These are phyloP conservation scores for Aptenodytes patagonicus DNA, from an alignment of 2,113 vertebrate species.

Conservation along the genomic window DNA sequence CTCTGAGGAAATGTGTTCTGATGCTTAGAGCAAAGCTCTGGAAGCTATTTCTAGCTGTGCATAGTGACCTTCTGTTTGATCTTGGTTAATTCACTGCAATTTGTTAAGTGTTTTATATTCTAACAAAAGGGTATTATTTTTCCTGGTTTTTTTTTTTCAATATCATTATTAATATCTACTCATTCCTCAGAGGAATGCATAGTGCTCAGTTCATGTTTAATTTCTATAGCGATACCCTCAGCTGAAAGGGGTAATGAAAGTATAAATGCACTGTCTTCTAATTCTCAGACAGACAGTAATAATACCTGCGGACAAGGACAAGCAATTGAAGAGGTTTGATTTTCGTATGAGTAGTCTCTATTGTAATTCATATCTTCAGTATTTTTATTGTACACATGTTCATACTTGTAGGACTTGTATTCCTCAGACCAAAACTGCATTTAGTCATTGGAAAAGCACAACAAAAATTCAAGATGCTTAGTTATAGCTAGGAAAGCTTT, in stretches of 20 bases:
- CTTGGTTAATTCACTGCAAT: constrained; percentile 29
- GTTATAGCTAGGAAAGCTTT: neutral
- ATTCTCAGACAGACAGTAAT: neutral
- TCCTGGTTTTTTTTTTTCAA: neutral
- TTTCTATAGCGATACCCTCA: neutral
- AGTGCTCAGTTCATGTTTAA: constrained; percentile 1
- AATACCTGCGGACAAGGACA: neutral
- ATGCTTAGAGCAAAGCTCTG: constrained; percentile 8
- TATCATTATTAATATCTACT: constrained; percentile 42
- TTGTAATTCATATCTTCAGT: neutral
- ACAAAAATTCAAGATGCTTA: neutral
- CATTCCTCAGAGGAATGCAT: neutral
- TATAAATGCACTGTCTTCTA: neutral
- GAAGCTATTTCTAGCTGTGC: constrained; percentile 17
- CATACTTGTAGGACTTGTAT: neutral
- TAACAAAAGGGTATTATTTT: constrained; percentile 39
- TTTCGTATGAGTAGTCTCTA: neutral
- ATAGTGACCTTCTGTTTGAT: constrained; percentile 43
- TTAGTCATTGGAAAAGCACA: neutral
- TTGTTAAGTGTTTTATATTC: neutral
- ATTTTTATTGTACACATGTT: neutral
- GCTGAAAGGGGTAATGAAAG: neutral
- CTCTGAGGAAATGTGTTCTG: neutral
- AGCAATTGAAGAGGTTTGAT: neutral
- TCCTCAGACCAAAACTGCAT: neutral